Conservation (phyloP, 2,113 vertebrate genomes). For the Motacilla tschutschensis region DNA sequence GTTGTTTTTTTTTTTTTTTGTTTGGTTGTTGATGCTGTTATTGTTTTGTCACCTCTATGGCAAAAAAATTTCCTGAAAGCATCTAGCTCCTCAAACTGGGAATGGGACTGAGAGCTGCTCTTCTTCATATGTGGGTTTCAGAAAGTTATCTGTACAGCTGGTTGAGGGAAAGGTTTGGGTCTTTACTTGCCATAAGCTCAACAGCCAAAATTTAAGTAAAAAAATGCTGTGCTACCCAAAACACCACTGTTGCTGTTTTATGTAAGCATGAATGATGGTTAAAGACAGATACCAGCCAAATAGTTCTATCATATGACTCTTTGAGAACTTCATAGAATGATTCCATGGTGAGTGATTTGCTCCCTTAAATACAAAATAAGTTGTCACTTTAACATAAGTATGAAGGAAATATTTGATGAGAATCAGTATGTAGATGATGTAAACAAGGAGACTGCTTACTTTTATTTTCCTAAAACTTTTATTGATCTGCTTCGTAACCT, state of each 20-base stretch:
- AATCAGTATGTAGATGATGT: background rate
- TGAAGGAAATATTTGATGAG: background rate
- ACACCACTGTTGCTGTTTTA: background rate
- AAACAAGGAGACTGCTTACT: background rate
- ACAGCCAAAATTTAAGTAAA: background rate
- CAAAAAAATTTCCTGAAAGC: background rate
- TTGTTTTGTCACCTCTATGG: background rate
- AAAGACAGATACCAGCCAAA: background rate
- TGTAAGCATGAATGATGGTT: background rate
- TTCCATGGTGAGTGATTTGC: background rate
- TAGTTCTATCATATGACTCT: background rate
- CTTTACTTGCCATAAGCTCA: background rate
- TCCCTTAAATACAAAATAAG: background rate
- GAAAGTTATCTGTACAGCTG: background rate
- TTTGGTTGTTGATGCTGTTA: background rate
- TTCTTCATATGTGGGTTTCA: background rate
- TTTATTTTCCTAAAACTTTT: background rate
- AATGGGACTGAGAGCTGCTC: background rate
- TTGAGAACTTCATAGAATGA: background rate
- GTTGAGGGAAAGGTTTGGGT: background rate
- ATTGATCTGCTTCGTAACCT: background rate
- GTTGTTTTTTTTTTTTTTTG: background rate
- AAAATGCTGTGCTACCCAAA: background rate
- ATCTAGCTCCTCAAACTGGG: background rate
- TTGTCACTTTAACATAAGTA: background rate